Evolutionary conservation across 2,797 vertebrate species (phyloP).

Genomic region (Chelon labrosus): DNA sequence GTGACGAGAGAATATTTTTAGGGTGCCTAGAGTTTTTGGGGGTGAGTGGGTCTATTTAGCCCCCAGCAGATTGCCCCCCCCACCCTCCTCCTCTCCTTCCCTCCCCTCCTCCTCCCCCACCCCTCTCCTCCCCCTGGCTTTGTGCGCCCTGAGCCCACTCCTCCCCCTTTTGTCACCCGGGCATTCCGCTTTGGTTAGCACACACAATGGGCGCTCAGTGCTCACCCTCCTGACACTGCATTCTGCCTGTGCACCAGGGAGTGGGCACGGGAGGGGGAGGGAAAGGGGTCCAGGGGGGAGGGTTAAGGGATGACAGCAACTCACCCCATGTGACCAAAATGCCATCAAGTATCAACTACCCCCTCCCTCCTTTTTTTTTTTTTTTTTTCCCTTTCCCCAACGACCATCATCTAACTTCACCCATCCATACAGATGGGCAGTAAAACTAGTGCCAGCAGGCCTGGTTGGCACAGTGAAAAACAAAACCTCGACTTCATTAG

Average conservation of each 20-base stretch:
- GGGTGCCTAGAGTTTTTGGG: conserved; percentile 81
- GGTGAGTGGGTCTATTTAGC: conserved; percentile 85
- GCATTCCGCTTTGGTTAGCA: conserved; percentile 99
- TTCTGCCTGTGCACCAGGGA: conserved; percentile 86
- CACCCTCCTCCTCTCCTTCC: conserved; percentile 59
- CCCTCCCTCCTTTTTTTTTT: background rate
- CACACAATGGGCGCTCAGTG: conserved; percentile 95
- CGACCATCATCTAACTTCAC: conserved; percentile 58
- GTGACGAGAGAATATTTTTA: conserved; percentile 62
- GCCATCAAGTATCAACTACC: conserved; percentile 78
- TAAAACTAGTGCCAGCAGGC: conserved; percentile 75
- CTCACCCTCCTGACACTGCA: conserved; percentile 90
- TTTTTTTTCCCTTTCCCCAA: conserved; percentile 47
- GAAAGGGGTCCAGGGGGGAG: conserved; percentile 54
- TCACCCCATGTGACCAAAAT: conserved; percentile 86
- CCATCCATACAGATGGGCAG: conserved; percentile 78
- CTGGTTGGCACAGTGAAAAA: conserved; percentile 70
- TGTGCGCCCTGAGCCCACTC: conserved; percentile 90
- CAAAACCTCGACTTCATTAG: conserved; percentile 62
- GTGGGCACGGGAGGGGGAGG: conserved; percentile 71
- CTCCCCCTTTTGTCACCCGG: conserved; percentile 97
- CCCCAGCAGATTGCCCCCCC: conserved; percentile 77
- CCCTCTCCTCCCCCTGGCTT: conserved; percentile 90
- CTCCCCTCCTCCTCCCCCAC: conserved; percentile 23
- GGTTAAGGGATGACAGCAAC: conserved; percentile 81